A percentile compares a stretch with the other conserved stretches of the same genome.
phyloP scores from a whole-genome alignment of 2,113 vertebrate species.

The Pangasianodon hypophthalmus region DNA sequence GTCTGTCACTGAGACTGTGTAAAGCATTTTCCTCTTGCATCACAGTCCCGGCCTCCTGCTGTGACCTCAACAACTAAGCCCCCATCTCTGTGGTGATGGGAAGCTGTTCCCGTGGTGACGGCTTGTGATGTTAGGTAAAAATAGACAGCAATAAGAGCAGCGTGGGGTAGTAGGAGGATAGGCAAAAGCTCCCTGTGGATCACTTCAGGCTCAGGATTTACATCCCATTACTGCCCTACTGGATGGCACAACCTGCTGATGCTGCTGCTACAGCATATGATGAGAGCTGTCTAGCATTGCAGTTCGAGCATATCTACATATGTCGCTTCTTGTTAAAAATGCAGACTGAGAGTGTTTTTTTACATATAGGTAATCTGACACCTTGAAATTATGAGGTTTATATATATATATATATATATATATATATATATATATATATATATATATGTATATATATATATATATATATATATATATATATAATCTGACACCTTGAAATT shows the following conservation, averaged over 20 bases:
- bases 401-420: too few relatives aligned
- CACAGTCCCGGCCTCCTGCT: constrained; percentile 24
- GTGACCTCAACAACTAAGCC: constrained; percentile 24
- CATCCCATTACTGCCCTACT: constrained; percentile 51
- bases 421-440: too few relatives aligned
- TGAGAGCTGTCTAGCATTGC: constrained; percentile 19
- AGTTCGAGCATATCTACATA: neutral
- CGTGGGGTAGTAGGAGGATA: constrained; percentile 76
- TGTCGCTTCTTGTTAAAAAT: neutral
- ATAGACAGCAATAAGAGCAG: constrained; percentile 81
- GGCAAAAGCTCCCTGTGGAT: constrained; percentile 71
- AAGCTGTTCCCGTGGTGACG: constrained; percentile 76
- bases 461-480: too few relatives aligned
- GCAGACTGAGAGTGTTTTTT: neutral
- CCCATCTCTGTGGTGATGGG: constrained; percentile 37
- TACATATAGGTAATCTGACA: neutral
- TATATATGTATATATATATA: too few relatives aligned
- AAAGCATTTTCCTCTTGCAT: constrained; percentile 64
- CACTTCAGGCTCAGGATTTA: constrained; percentile 66
- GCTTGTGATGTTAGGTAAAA: constrained; percentile 79
- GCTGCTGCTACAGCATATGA: neutral
- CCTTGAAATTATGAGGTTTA: neutral
- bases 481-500: too few relatives aligned
- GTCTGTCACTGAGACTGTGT: constrained; percentile 39
- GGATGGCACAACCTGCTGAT: constrained; percentile 31